phyloP scores from a whole-genome alignment of 2,888 invertebrate genomes.

The Lithophane socia region DNA sequence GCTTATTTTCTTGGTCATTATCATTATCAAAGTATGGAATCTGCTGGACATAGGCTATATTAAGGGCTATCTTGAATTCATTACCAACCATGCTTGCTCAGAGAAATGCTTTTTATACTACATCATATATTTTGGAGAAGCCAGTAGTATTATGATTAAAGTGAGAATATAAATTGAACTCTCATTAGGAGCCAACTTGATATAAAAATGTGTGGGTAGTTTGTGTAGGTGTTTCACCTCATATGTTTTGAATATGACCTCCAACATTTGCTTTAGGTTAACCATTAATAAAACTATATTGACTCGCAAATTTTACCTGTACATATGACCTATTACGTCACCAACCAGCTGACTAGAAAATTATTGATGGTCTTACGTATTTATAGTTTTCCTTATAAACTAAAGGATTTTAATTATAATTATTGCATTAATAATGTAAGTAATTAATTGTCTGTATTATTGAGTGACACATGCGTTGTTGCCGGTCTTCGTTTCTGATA shows the following conservation, averaged over 20 bases:
- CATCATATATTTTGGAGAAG: background rate
- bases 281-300: conserved; percentile 35
- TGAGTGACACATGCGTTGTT: conserved; percentile 45
- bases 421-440: conserved; percentile 20
- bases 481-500: conserved; percentile 38
- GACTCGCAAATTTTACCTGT: conserved; percentile 27
- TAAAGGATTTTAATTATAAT: conserved; percentile 33
- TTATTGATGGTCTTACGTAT: conserved; percentile 26
- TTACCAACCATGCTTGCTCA: background rate
- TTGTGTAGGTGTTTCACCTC: conserved; percentile 32
- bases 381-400: conserved; percentile 40
- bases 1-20: conserved; percentile 59
- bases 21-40: conserved; percentile 47
- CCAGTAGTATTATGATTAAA: background rate
- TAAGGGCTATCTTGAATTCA: background rate
- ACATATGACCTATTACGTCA: conserved; percentile 28
- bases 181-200: background rate
- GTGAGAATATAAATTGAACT: conserved; percentile 7
- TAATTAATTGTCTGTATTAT: conserved; percentile 24
- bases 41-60: conserved; percentile 21
- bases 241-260: conserved; percentile 28
- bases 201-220: conserved; percentile 32
- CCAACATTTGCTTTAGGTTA: conserved; percentile 7
- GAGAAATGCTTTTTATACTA: background rate
- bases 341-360: conserved; percentile 50